These are phyloP conservation scores for Epinephelus awoara DNA, from an alignment of 2,797 vertebrate species.

Conservation along the genomic window DNA sequence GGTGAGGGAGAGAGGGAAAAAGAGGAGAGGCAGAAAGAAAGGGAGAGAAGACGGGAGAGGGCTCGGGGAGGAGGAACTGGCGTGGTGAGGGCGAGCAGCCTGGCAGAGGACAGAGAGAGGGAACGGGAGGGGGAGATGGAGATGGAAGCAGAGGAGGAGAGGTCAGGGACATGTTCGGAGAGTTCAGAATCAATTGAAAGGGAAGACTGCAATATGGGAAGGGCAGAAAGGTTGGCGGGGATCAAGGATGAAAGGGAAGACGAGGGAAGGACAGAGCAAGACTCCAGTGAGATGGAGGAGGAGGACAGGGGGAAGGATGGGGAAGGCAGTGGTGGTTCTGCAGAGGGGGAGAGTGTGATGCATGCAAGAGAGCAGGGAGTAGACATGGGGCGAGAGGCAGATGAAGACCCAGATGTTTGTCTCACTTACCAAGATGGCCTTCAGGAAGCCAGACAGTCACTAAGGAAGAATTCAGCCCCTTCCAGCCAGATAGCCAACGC, in stretches of 20 bases:
- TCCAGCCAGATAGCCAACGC: slow-evolving; percentile 82
- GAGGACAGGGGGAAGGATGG: slow-evolving; percentile 55
- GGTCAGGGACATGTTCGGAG: slow-evolving; percentile 60
- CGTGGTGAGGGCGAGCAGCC: slow-evolving; percentile 87
- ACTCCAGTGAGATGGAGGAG: slow-evolving; percentile 71
- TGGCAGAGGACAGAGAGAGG: slow-evolving; percentile 87
- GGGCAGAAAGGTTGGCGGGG: slow-evolving; percentile 52
- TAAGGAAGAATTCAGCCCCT: slow-evolving; percentile 86
- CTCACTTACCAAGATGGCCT: slow-evolving; percentile 56
- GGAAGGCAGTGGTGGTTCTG: slow-evolving; percentile 55
- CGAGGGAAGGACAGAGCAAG: slow-evolving; percentile 61
- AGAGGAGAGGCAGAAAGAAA: slow-evolving; percentile 84
- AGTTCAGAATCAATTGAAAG: slow-evolving; percentile 77
- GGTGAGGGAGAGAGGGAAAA: slow-evolving; percentile 83
- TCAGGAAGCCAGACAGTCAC: slow-evolving; percentile 48
- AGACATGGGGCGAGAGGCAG: slow-evolving; percentile 71
- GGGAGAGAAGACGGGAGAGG: slow-evolving; percentile 83
- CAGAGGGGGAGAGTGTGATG: slow-evolving; percentile 62
- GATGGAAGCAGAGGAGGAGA: slow-evolving; percentile 78
- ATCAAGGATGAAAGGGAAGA: slow-evolving; percentile 79
- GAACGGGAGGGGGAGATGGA: slow-evolving; percentile 81
- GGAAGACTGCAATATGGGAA: slow-evolving; percentile 68
- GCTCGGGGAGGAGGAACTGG: slow-evolving; percentile 82
- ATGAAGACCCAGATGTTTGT: slow-evolving; percentile 69
- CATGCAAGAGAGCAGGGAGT: slow-evolving; percentile 63